These are phyloP conservation scores for Elgonia sp. DNA, from an alignment of 2,888 invertebrate species.

Conservation along the genomic window DNA sequence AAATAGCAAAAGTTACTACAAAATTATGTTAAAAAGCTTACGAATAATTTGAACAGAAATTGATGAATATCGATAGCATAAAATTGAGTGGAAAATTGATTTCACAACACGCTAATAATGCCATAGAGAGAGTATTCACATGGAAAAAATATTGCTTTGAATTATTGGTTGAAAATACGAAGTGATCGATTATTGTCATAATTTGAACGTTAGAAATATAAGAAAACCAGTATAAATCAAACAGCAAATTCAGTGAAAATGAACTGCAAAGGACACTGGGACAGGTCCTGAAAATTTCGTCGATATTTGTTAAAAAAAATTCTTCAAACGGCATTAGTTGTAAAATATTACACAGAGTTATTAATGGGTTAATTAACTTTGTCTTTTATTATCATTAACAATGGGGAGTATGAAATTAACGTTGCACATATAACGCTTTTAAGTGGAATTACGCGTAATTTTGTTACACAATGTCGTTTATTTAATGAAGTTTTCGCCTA, in stretches of 20 bases:
- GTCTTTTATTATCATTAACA: constrained; percentile 23
- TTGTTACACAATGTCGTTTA: constrained; percentile 11
- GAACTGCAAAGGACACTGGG: constrained; percentile 52
- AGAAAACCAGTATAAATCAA: constrained; percentile 56
- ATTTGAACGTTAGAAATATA: constrained; percentile 65
- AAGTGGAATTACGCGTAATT: constrained; percentile 16
- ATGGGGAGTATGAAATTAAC: constrained; percentile 3
- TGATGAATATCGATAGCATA: constrained; percentile 56
- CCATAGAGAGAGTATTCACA: neutral
- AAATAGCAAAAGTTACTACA: too few relatives aligned
- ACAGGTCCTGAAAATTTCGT: constrained; percentile 15
- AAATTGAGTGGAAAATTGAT: constrained; percentile 29
- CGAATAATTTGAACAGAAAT: neutral
- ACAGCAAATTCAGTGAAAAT: constrained; percentile 17
- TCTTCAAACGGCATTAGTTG: constrained; percentile 17
- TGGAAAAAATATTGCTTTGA: constrained; percentile 61
- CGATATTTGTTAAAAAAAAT: constrained; percentile 45
- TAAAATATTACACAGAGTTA: constrained; percentile 6
- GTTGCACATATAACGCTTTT: neutral
- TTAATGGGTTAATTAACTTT: constrained; percentile 25
- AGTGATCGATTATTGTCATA: constrained; percentile 68
- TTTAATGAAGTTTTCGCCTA: constrained; percentile 16
- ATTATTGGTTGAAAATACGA: constrained; percentile 61
- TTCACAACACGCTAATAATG: constrained; percentile 48
- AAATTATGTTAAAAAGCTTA: too few relatives aligned